A percentile compares a stretch with the other conserved stretches of the same genome.
These are phyloP conservation scores for Molanna angustata DNA, from an alignment of 2,888 invertebrate species.

Conservation along the genomic window DNA sequence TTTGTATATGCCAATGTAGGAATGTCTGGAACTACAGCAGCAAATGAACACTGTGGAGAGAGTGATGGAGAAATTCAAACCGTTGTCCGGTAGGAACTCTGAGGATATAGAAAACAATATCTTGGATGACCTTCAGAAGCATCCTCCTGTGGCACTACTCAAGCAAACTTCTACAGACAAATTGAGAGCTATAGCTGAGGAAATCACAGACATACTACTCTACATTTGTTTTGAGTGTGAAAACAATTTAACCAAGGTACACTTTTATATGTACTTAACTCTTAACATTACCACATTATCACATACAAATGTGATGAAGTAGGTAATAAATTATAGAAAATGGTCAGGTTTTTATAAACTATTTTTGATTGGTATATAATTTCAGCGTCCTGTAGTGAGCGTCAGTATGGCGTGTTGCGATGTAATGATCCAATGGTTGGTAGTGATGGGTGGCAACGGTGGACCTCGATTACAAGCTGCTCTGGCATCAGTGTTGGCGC, in stretches of 20 bases:
- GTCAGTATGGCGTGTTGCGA: constrained; percentile 25
- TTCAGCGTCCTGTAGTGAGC: constrained; percentile 22
- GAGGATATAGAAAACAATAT: constrained; percentile 14
- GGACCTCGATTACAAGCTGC: constrained; percentile 77
- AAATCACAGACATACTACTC: constrained; percentile 76
- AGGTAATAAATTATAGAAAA: not conserved
- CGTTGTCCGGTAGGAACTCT: constrained; percentile 45
- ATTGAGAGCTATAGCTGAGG: constrained; percentile 76
- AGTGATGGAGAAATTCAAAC: constrained; percentile 71
- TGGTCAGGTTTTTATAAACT: not conserved
- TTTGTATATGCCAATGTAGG: too few species aligned
- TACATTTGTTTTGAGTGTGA: constrained; percentile 63
- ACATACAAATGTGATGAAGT: not conserved
- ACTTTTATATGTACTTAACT: not conserved
- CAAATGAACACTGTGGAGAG: constrained; percentile 82
- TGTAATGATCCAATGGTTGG: constrained; percentile 36
- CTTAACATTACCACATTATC: not conserved
- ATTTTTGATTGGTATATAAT: not conserved
- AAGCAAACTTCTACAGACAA: constrained; percentile 77
- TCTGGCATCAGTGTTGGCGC: constrained; percentile 73
- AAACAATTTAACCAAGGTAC: constrained; percentile 15
- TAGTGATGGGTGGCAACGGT: constrained; percentile 62
- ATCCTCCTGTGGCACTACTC: constrained; percentile 47
- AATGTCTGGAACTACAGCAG: constrained; percentile 84
- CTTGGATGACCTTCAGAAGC: constrained; percentile 33